Evolutionary conservation across 2,888 invertebrate species (phyloP), one percentile per base, ranked within the genome.

Genomic region (Drosophila barbarae): DNA sequence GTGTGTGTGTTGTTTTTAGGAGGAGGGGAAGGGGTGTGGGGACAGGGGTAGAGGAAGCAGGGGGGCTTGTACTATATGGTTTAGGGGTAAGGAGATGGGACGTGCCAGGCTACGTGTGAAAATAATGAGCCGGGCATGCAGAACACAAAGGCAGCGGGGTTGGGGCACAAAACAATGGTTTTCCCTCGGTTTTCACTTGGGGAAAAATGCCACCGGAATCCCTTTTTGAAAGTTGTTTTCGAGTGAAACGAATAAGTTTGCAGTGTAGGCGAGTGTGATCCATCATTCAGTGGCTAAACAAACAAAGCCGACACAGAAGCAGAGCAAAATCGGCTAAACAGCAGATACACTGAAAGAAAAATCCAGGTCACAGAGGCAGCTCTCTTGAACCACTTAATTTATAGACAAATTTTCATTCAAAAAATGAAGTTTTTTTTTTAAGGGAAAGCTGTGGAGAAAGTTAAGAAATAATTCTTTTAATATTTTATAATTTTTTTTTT

Each of bases 261-360:
- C 55, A 36, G 41, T 49, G 54, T 53, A 41, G 61, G 63, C 50
- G 69, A 30, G 69, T 74, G 77, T 73, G 72, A 84, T 80, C 69
- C 80, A 80, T 80, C 85, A 80, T 82, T 74, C 77, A 67, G 83
- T 66, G 71, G 83, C 83, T 82, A 84, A 80, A 74, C 70, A 80
- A 84, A 84, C 85, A 84, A 72, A 71, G 35, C 76, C 18, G 52
- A 34, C 60, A 26, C 69, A 66, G 49, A 53, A 49, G 52, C 63
- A 41, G 39, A 39, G 39, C 58, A 36, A 18, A 59, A 57, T 26
- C 56, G 49, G 41, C 64, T 42, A 35, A 32, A 12, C 35, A 42
- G n/a, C n/a, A 35, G 6, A 0, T 5, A 28, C 59, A 60, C 60
- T 26, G 46, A 12, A n/a, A 38, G 32, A 55, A 55, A 39, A 18